A percentile compares a stretch with the other conserved stretches of the same genome.
Conservation (phyloP, 2,113 vertebrate species). For the Cochlearius cochlearius region DNA sequence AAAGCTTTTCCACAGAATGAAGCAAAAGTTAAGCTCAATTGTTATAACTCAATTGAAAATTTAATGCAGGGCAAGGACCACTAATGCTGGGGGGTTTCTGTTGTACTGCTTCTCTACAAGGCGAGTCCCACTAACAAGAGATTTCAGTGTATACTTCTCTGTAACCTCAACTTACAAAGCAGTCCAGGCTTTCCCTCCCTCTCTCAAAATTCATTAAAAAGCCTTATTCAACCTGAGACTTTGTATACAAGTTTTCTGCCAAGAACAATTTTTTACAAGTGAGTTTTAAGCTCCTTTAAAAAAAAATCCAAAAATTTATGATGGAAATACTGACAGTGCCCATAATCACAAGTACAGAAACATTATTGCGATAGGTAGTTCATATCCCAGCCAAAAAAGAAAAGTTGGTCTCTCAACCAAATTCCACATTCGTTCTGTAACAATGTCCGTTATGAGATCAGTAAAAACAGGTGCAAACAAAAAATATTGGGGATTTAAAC, state of each 20-base stretch:
- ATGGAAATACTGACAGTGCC: conserved; percentile 70
- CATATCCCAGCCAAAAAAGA: conserved; percentile 47
- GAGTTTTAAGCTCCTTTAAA: conserved; percentile 59
- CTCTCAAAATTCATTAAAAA: conserved; percentile 29
- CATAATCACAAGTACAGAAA: conserved; percentile 50
- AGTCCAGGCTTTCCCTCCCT: neutral
- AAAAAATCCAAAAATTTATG: conserved; percentile 59
- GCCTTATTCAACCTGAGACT: conserved; percentile 35
- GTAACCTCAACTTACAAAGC: neutral
- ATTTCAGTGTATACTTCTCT: neutral
- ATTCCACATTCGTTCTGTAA: neutral
- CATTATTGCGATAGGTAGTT: conserved; percentile 51
- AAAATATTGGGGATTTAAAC: neutral
- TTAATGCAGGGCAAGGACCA: neutral
- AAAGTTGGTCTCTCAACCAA: neutral
- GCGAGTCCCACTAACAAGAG: neutral
- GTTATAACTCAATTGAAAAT: neutral
- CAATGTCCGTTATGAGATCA: conserved; percentile 41
- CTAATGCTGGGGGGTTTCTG: neutral
- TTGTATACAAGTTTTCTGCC: conserved; percentile 66
- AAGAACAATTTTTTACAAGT: conserved; percentile 73
- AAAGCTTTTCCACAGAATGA: neutral
- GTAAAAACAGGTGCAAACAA: conserved; percentile 46
- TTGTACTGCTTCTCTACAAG: neutral
- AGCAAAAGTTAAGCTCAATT: neutral